phyloP scores from a whole-genome alignment of 2,888 invertebrate species.

The Bedellia somnulentella region DNA sequence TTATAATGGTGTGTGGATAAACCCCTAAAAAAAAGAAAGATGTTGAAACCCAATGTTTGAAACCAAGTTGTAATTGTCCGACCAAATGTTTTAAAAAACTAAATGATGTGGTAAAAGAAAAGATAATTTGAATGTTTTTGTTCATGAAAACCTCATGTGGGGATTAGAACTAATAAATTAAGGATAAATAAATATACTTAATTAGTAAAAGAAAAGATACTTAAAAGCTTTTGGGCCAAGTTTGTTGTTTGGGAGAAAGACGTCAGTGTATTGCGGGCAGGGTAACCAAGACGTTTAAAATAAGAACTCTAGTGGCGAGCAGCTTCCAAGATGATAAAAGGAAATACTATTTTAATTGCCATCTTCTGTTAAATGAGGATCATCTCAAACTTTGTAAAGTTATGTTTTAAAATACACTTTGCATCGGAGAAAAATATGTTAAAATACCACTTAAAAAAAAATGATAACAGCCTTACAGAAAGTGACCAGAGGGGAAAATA shows the following conservation, averaged over 20 bases:
- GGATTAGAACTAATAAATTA: no score
- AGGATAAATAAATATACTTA: no score
- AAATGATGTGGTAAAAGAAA: constrained; percentile 1
- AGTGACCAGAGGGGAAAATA: not conserved
- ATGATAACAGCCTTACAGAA: not conserved
- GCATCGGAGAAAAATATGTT: no score
- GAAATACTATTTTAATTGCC: constrained; percentile 4
- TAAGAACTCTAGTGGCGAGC: not conserved
- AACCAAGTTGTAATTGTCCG: constrained; percentile 3
- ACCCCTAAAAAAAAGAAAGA: constrained; percentile 3
- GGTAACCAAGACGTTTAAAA: constrained; percentile 2
- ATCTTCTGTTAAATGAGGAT: not conserved
- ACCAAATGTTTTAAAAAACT: constrained; percentile 4
- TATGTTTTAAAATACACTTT: constrained; percentile 5
- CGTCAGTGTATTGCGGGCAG: constrained; percentile 3
- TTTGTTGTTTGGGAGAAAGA: constrained; percentile 3
- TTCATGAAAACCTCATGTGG: no score
- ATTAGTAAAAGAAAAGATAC: no score
- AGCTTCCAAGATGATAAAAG: constrained; percentile 3
- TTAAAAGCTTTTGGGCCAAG: constrained; percentile 3
- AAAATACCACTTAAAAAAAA: constrained; percentile 2
- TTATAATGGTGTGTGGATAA: no score
- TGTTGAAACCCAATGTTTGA: constrained; percentile 2
- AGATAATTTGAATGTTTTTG: no score
- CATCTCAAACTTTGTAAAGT: constrained; percentile 1